Evolutionary conservation across 2,888 invertebrate genomes (phyloP).

Genomic region (Zygogramma bicolorata): DNA sequence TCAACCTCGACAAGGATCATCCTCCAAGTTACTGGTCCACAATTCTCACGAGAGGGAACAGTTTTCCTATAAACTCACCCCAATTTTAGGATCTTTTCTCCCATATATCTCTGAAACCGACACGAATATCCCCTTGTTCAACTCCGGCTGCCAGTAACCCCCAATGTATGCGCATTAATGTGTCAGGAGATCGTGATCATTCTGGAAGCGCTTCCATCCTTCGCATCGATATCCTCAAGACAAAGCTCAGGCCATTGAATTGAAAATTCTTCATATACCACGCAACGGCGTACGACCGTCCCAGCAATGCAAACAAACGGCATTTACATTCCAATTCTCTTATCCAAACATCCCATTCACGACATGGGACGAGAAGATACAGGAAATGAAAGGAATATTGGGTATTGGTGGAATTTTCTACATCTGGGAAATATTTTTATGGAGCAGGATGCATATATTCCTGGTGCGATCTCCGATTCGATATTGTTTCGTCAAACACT

Average conservation of each 20-base stretch:
- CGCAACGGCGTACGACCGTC: neutral
- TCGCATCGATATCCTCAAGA: neutral
- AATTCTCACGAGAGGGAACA: no score
- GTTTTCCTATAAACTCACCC: neutral
- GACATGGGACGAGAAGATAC: neutral
- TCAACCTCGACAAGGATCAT: no score
- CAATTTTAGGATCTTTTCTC: neutral
- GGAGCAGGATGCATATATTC: no score
- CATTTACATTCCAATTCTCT: neutral
- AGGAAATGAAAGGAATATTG: neutral
- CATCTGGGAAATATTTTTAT: neutral
- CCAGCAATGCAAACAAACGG: neutral
- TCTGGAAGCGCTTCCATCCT: neutral
- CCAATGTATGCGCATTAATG: neutral
- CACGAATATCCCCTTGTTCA: neutral
- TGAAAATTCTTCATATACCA: neutral
- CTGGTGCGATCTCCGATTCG: no score
- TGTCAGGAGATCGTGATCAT: neutral
- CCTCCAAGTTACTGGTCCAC: no score
- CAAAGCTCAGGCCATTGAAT: neutral
- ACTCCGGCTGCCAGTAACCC: neutral
- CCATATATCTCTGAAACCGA: neutral
- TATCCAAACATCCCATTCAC: neutral
- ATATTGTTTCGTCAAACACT: no score
- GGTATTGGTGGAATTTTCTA: neutral